Percentiles rank a stretch among this genome's conserved stretches.
Evolutionary conservation across 2,888 invertebrate species (phyloP).

Genomic region (Euclidia mi): DNA sequence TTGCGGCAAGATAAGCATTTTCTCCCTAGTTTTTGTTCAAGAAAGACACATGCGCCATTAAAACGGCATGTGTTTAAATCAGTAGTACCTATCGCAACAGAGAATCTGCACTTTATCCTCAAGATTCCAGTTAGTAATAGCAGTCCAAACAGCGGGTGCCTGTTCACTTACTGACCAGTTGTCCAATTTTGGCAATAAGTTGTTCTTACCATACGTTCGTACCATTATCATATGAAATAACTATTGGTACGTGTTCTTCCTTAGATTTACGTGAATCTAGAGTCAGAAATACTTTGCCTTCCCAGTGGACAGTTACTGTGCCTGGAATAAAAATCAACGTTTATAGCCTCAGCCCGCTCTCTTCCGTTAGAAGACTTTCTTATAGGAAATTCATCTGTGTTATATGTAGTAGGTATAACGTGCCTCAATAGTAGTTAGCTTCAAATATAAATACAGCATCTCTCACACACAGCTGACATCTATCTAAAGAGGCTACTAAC

Average conservation of each 20-base stretch:
- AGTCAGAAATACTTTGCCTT: no score
- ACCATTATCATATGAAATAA: no score
- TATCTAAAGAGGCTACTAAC: slow-evolving; percentile 6
- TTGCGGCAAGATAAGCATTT: not conserved
- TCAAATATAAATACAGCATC: slow-evolving; percentile 19
- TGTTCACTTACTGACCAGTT: no score
- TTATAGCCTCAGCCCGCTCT: not conserved
- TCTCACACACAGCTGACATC: slow-evolving; percentile 18
- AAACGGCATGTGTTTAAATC: slow-evolving; percentile 1
- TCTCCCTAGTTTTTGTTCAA: not conserved
- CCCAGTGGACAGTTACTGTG: not conserved
- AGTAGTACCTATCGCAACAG: not conserved
- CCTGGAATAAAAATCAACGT: not conserved
- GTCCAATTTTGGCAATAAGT: no score
- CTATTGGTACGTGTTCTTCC: no score
- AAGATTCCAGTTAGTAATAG: not conserved
- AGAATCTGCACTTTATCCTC: slow-evolving; percentile 11
- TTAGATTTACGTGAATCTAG: no score
- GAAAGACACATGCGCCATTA: not conserved
- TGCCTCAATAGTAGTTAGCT: slow-evolving; percentile 24
- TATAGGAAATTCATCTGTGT: slow-evolving; percentile 7
- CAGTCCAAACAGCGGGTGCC: not conserved
- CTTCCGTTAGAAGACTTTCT: not conserved
- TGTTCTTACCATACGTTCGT: no score
- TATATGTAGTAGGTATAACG: slow-evolving; percentile 9